Conservation (phyloP, 2,797 vertebrate species). For the Eospalax fontanierii region DNA sequence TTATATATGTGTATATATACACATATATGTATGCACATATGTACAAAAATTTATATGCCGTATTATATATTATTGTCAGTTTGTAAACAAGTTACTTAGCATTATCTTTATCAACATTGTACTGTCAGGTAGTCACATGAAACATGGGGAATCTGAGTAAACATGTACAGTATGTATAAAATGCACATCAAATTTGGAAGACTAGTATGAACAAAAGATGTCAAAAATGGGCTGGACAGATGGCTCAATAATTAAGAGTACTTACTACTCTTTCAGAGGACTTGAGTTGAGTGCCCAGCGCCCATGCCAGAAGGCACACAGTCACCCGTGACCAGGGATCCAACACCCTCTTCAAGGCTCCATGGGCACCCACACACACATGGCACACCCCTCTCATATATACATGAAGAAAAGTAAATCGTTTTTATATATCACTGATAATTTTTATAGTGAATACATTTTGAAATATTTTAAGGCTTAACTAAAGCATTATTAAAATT, state of each 20-base stretch:
- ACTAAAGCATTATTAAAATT: not conserved
- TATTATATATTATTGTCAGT: not conserved
- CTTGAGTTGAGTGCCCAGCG: no score
- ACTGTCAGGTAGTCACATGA: not conserved
- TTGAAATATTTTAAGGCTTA: not conserved
- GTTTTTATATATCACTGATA: not conserved
- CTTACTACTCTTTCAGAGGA: no score
- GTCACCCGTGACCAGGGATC: no score
- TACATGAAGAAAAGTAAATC: no score
- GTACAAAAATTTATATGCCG: not conserved
- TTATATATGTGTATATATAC: not conserved
- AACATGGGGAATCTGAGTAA: not conserved
- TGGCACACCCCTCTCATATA: no score
- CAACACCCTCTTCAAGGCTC: no score
- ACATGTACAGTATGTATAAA: not conserved
- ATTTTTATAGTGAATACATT: not conserved
- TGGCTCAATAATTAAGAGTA: no score
- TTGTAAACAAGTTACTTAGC: not conserved
- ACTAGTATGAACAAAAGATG: slow-evolving; percentile 6
- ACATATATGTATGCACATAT: not conserved
- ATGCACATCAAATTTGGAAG: slow-evolving; percentile 14
- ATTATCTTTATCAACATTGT: not conserved
- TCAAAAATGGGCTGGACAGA: no score
- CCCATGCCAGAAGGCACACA: no score
- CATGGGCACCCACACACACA: no score